phyloP scores from a whole-genome alignment of 1,140 invertebrate genomes.

The Pomacea maculata region DNA sequence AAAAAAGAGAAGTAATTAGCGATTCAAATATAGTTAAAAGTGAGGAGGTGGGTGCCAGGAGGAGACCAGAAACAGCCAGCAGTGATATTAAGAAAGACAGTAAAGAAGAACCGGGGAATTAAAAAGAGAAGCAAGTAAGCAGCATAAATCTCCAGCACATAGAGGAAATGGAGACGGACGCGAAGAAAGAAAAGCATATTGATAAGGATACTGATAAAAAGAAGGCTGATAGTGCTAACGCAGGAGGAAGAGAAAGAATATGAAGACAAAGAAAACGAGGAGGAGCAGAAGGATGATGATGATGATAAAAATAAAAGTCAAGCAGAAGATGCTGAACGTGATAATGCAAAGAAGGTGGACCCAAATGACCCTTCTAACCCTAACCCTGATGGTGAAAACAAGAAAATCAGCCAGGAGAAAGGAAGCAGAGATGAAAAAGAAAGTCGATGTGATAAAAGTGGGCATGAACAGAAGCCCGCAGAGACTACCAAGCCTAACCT shows the following conservation, averaged over 20 bases:
- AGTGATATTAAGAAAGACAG: slow-evolving; percentile 38
- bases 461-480: not conserved
- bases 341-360: not conserved
- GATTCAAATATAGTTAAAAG: not conserved
- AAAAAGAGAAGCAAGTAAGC: too few relatives aligned
- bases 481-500: too few relatives aligned
- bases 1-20: not conserved
- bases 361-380: too few relatives aligned
- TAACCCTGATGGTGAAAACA: slow-evolving; percentile 43
- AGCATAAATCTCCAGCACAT: too few relatives aligned
- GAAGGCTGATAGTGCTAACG: slow-evolving; percentile 66
- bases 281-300: slow-evolving; percentile 25
- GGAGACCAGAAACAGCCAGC: slow-evolving; percentile 26
- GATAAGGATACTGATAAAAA: not conserved
- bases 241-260: slow-evolving; percentile 57
- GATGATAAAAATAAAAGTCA: not conserved
- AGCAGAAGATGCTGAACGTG: slow-evolving; percentile 22
- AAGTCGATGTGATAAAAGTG: not conserved
- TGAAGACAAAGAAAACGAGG: not conserved
- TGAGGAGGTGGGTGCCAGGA: not conserved
- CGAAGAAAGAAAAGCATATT: too few relatives aligned
- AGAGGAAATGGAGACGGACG: too few relatives aligned
- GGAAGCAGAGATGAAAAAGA: slow-evolving; percentile 32
- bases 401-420: slow-evolving; percentile 47
- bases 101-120: too few relatives aligned